Conservation (phyloP, 2,888 invertebrate genomes). For the Pheosia tremula region DNA sequence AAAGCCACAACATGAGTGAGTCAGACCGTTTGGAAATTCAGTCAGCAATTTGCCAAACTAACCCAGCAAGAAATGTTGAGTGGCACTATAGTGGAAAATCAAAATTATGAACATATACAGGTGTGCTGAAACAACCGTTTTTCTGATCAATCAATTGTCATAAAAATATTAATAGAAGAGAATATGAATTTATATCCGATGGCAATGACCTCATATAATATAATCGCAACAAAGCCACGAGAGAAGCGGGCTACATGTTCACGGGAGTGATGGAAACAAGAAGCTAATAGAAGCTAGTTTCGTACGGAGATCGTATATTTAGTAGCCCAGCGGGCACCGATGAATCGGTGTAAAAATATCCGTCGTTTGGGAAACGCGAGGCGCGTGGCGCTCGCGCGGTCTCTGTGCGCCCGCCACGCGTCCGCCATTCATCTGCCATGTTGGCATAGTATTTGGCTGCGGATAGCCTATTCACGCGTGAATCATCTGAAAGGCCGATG, state of each 20-base stretch:
- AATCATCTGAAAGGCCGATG: background rate
- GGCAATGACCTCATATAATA: background rate
- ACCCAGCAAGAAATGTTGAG: background rate
- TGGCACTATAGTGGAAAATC: background rate
- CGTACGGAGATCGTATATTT: background rate
- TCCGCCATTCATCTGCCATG: slow-evolving; percentile 2
- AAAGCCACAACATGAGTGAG: slow-evolving; percentile 20
- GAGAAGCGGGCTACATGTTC: background rate
- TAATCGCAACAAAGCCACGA: background rate
- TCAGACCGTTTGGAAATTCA: slow-evolving; percentile 4
- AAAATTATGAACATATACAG: too few species aligned
- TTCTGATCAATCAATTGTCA: background rate
- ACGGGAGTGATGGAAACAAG: background rate
- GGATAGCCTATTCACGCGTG: background rate
- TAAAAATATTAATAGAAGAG: background rate
- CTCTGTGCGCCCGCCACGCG: background rate
- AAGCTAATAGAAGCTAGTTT: background rate
- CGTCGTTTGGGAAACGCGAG: slow-evolving; percentile 7
- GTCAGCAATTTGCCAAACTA: background rate
- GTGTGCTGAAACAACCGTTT: background rate
- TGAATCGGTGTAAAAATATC: slow-evolving; percentile 11
- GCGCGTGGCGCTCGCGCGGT: background rate
- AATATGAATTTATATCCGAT: background rate
- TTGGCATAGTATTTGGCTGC: background rate
- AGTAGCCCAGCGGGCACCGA: background rate